Evolutionary conservation across 2,113 vertebrate species (phyloP).

Genomic region (Podarcis muralis): DNA sequence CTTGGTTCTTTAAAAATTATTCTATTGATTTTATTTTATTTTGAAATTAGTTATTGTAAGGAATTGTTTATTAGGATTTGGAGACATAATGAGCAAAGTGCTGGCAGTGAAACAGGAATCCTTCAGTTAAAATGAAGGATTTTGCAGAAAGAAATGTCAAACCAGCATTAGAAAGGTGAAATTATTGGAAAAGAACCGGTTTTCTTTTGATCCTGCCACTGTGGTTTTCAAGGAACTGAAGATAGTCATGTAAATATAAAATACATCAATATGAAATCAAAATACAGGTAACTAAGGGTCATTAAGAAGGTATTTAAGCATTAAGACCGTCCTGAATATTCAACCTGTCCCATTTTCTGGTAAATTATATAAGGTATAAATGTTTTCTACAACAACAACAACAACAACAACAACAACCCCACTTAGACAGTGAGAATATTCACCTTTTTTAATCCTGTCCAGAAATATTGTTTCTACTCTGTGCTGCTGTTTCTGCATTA

Average conservation of each 20-base stretch:
- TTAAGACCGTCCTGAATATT: neutral
- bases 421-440: neutral
- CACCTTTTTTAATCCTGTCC: neutral
- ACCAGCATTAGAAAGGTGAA: neutral
- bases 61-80: conserved; percentile 35
- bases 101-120: conserved; percentile 27
- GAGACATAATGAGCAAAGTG: conserved; percentile 61
- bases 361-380: neutral
- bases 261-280: neutral
- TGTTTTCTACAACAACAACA: neutral
- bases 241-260: too few species aligned
- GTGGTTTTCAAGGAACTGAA: too few species aligned
- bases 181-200: neutral
- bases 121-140: neutral
- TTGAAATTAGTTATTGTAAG: too few species aligned
- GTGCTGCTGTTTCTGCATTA: neutral
- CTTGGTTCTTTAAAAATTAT: too few species aligned
- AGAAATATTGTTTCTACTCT: neutral
- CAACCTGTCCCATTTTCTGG: neutral
- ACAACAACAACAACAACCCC: neutral
- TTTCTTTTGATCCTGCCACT: too few species aligned
- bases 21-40: too few species aligned
- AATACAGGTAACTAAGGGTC: neutral
- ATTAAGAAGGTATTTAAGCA: neutral
- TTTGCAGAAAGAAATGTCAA: neutral